Conservation (phyloP, 2,888 invertebrate species). For the Mimumesa dahlbomi region DNA sequence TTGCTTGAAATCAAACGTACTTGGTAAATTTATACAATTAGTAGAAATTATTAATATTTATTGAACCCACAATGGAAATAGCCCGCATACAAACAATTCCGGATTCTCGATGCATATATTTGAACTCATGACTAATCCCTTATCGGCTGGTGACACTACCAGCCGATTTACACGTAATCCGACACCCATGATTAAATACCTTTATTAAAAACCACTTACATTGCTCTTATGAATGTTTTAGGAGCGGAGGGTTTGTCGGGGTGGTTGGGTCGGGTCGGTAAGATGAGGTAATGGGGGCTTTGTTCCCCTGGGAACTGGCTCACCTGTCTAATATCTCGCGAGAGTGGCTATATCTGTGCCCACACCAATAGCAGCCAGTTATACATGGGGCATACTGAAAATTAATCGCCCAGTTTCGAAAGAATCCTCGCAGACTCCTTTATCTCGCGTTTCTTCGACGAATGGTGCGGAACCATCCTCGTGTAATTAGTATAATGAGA, state of each 20-base stretch:
- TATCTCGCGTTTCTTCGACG: neutral
- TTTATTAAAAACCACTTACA: slow-evolving; percentile 78
- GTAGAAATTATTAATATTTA: too few relatives aligned
- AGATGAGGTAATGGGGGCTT: slow-evolving; percentile 76
- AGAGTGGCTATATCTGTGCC: slow-evolving; percentile 69
- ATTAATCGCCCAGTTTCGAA: slow-evolving; percentile 67
- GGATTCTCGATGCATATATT: slow-evolving; percentile 24
- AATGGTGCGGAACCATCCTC: too few relatives aligned
- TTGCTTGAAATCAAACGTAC: too few relatives aligned
- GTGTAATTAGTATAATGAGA: too few relatives aligned
- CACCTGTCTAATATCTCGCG: slow-evolving; percentile 78
- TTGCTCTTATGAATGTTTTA: slow-evolving; percentile 75
- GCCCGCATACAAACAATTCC: slow-evolving; percentile 58
- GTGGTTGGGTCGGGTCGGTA: slow-evolving; percentile 67
- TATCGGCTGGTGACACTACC: slow-evolving; percentile 49
- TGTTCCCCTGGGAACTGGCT: slow-evolving; percentile 77
- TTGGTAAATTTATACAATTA: too few relatives aligned
- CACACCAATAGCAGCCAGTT: slow-evolving; percentile 62
- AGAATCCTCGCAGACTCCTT: slow-evolving; percentile 44
- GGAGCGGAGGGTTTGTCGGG: slow-evolving; percentile 57
- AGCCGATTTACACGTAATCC: slow-evolving; percentile 70
- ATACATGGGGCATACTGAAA: slow-evolving; percentile 58
- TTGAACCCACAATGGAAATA: slow-evolving; percentile 8
- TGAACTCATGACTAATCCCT: slow-evolving; percentile 53
- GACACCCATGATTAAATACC: slow-evolving; percentile 76